Conservation (phyloP, 2,797 vertebrate species). For the Aythya fuligula region DNA sequence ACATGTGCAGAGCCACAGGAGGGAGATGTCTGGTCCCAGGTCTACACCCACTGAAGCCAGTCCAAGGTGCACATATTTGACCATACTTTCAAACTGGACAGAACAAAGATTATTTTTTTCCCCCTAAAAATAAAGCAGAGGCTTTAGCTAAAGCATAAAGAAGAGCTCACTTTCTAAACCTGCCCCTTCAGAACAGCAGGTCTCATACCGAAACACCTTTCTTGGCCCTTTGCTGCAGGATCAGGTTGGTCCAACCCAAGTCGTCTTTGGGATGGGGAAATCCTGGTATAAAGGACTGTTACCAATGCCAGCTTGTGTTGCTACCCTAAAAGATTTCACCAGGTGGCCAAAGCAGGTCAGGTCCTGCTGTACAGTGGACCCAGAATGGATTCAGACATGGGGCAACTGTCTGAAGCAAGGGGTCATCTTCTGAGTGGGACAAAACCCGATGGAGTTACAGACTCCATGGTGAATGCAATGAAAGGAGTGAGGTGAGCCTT, state of each 20-base stretch:
- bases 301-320: background rate
- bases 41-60: background rate
- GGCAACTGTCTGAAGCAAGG: background rate
- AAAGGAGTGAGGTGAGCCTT: background rate
- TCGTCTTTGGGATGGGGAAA: background rate
- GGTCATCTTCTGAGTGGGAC: background rate
- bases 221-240: background rate
- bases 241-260: background rate
- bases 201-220: background rate
- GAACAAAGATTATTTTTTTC: no score
- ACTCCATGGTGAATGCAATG: background rate
- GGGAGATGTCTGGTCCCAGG: background rate
- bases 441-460: background rate
- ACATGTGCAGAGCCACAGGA: background rate
- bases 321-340: background rate
- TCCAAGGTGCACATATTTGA: background rate
- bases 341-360: background rate
- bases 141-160: background rate
- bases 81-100: background rate
- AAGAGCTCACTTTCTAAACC: background rate
- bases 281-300: background rate
- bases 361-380: background rate
- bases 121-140: background rate
- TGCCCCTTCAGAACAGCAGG: background rate
- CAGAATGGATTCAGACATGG: background rate